Base-by-base conservation (phyloP, 2,888 invertebrate species). In the Notocelia uddmanniana region DNA sequence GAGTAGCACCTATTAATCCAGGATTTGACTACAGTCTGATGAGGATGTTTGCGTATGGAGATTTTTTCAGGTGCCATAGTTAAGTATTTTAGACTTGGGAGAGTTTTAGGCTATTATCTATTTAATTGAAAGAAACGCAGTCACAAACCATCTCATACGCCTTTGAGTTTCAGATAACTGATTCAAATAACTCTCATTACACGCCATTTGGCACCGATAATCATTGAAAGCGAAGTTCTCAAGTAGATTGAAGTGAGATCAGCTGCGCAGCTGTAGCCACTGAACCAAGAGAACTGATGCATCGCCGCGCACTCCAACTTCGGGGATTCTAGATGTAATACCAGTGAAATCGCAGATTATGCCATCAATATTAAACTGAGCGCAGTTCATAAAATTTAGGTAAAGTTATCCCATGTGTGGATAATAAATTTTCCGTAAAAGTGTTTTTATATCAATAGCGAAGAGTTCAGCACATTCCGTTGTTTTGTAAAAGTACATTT, bases 161-260 rank as follows among this genome's bases (percentile, higher is more conserved):
- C 23, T 31, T 21, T 23, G 21, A 37, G 37, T 34, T 34, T 52
- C 23, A 52, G 23, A 64, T 54, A 54, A 37, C 11, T 19, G 41
- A 59, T 54, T 60, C 54, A 52, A 21, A 68, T 18, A 62, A 23
- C 54, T 60, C 54, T 41, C 41, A 60, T 26, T 54, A 68, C 54
- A 41, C 26, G 21, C 54, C 62, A 55, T 69, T 62, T 31, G 45
- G 34, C 50, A 13, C 9, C 66, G 37, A 58, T 34, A 58, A 70
- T 64, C 23, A 13, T 18, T 15, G 37, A 57, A 48, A 41, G 37
- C 19, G 63, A 64, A 64, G 63, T 64, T 70, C 23, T 37, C 21
- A 26, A 58, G 57, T 64, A 64, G 48, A 62, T 58, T 37, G 57
- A 26, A 64, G 37, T 58, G 64, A 18, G 23, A 69, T 63, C 57